Conservation (phyloP, 2,888 invertebrate genomes). For the Eulithis prunata region DNA sequence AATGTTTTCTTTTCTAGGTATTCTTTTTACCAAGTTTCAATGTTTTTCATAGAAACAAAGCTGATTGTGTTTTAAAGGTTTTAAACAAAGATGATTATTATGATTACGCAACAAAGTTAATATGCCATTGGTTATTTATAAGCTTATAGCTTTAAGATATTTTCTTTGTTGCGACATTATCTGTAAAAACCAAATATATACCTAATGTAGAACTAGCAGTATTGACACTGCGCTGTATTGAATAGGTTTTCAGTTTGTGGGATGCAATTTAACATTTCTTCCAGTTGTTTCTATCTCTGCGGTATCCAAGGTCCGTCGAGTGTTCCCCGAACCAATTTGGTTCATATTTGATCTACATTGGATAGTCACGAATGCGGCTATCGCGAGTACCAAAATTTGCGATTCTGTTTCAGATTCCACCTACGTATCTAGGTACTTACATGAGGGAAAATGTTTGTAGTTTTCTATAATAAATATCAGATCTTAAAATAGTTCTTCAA, state of each 20-base stretch:
- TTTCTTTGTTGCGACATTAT: too few relatives aligned
- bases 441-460: conserved; percentile 46
- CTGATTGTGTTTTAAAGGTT: not conserved
- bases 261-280: conserved; percentile 1
- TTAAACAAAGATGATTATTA: too few relatives aligned
- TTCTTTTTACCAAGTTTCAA: too few relatives aligned
- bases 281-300: conserved; percentile 13
- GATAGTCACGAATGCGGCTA: conserved; percentile 57
- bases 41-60: too few relatives aligned
- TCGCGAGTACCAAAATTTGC: conserved; percentile 57
- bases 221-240: not conserved
- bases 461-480: conserved; percentile 45
- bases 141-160: too few relatives aligned
- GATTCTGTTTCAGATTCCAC: conserved; percentile 61
- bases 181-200: too few relatives aligned
- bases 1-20: too few relatives aligned
- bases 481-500: conserved; percentile 1
- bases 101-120: too few relatives aligned
- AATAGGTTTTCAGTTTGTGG: not conserved
- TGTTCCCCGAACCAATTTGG: conserved; percentile 55
- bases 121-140: too few relatives aligned
- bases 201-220: too few relatives aligned
- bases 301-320: conserved; percentile 41
- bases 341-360: conserved; percentile 64
- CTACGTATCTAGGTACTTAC: conserved; percentile 40